Evolutionary conservation across 2,888 invertebrate genomes (phyloP), one percentile per base, ranked within the genome.

Genomic region (Hyposoter didymator): DNA sequence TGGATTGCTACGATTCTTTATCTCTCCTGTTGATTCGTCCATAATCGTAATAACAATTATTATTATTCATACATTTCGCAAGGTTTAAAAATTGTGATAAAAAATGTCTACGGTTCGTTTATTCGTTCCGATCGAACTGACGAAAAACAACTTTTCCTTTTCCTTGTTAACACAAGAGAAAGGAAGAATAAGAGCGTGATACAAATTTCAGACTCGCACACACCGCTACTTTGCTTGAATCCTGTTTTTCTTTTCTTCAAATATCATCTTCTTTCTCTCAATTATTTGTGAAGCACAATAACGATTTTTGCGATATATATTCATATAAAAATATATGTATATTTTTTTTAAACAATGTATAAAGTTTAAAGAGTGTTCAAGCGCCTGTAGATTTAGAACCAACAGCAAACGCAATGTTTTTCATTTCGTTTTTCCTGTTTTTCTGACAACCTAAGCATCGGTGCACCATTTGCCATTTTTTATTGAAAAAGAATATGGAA

Each of bases 231-330:
- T 78, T 43, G 52, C 66, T 81, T 66, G 47, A 52, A 55, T 55
- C 55, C 45, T 73, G 14, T 12, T 52, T 84, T 74, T 74, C 28
- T 28, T 69, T 62, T 49, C 5, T 59, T 59, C 22, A 59, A 59
- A 28, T 28, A 59, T 75, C 55, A 28, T 70, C 70, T 84, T 22
- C 55, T 59, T 22, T 76, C 67, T 59, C 8, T 67, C 62, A 49
- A 32, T 81, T 73, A 76, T 35, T 76, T 66, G 80, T 81, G 76
- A 76, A 80, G 81, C 81, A 84, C 84, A 84, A 84, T 84, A 84
- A 84, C 66, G 66, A 81, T 64, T 76, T 72, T 76, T 81, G 35
- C 59, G 55, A 67, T 82, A 55, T 67, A 52, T 72, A n/a, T n/a
- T n/a, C n/a, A n/a, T n/a, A 49, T 39, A 67, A 22, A 67, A n/a